Conservation (phyloP, 1,140 invertebrate genomes). For the Ectropis grisescens region DNA sequence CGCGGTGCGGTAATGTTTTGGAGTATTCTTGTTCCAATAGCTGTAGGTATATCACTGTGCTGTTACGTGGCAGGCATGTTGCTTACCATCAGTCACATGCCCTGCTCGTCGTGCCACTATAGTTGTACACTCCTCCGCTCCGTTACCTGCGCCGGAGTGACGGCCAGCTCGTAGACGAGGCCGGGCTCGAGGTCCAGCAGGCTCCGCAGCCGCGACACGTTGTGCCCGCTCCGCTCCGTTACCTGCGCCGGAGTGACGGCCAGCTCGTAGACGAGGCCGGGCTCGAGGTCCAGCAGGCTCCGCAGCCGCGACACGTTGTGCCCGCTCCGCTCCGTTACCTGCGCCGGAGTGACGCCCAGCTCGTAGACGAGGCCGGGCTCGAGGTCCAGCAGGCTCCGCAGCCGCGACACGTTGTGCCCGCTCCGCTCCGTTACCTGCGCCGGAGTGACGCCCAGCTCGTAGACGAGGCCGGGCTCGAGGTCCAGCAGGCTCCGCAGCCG, state of each 20-base stretch:
- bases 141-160: background rate
- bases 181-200: too few relatives aligned
- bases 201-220: too few relatives aligned
- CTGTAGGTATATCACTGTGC: too few relatives aligned
- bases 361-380: constrained; percentile 92
- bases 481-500: constrained; percentile 87
- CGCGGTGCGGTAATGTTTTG: too few relatives aligned
- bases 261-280: constrained; percentile 90
- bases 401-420: constrained; percentile 68
- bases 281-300: constrained; percentile 86
- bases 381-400: constrained; percentile 86
- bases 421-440: background rate
- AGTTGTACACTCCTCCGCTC: too few relatives aligned
- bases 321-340: background rate
- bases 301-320: constrained; percentile 77
- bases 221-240: too few relatives aligned
- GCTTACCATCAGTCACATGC: too few relatives aligned
- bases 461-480: constrained; percentile 88
- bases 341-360: constrained; percentile 76
- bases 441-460: constrained; percentile 83
- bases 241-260: constrained; percentile 75
- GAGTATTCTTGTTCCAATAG: too few relatives aligned
- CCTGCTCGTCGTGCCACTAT: too few relatives aligned
- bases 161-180: too few relatives aligned
- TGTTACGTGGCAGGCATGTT: too few relatives aligned